A percentile compares a stretch with the other conserved stretches of the same genome.
Conservation (phyloP, 2,113 vertebrate species). For the Calidris pygmaea region DNA sequence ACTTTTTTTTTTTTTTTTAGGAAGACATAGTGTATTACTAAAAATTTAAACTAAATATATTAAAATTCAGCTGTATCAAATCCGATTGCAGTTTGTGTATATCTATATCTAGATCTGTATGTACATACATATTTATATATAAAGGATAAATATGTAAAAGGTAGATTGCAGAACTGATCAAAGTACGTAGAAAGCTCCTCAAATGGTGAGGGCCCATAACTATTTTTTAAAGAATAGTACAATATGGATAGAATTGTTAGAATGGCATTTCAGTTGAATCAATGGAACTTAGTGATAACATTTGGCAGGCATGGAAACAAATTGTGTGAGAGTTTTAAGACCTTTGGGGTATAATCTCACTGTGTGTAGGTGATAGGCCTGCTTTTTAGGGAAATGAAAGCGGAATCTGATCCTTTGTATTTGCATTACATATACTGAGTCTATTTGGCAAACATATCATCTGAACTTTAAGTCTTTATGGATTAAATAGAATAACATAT, state of each 20-base stretch:
- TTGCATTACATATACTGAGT: background rate
- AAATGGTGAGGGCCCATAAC: background rate
- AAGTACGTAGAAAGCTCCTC: background rate
- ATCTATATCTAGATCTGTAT: background rate
- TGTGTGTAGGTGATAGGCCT: background rate
- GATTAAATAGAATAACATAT: background rate
- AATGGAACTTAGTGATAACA: background rate
- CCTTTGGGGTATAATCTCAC: background rate
- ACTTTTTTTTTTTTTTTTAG: background rate
- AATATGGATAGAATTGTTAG: background rate
- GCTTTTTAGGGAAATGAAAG: background rate
- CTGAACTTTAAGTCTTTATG: background rate
- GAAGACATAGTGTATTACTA: background rate
- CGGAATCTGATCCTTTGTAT: background rate
- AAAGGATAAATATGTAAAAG: background rate
- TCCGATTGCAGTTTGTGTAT: background rate
- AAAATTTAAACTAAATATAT: background rate
- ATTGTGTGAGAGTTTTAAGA: background rate
- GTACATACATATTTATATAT: background rate
- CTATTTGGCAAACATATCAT: background rate
- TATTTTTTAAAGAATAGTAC: background rate
- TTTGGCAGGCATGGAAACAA: background rate
- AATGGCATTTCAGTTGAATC: background rate
- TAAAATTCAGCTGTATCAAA: background rate
- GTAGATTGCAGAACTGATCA: background rate